phyloP scores from a whole-genome alignment of 1,140 invertebrate species.

The Euura saliciscinereae region DNA sequence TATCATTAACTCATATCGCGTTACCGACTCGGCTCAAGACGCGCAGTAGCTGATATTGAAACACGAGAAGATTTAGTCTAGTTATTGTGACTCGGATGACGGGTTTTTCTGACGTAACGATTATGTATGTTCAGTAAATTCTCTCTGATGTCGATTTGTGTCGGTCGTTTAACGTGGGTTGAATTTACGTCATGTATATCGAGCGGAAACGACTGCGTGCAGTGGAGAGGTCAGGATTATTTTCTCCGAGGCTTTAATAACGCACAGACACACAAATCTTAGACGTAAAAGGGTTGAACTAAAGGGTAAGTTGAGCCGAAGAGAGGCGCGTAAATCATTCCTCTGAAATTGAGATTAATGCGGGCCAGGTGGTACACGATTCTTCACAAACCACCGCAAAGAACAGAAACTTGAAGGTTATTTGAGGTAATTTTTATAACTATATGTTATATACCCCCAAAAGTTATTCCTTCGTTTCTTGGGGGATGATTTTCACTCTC shows the following conservation, averaged over 20 bases:
- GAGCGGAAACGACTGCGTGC: background rate
- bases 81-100: background rate
- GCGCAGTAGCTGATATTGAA: no score
- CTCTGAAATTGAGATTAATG: constrained; percentile 1
- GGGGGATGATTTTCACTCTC: no score
- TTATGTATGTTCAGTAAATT: background rate
- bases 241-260: background rate
- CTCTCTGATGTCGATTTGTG: background rate
- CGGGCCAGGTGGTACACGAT: background rate
- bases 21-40: no score
- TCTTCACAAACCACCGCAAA: background rate
- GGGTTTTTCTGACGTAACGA: background rate
- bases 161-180: background rate
- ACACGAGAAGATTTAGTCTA: background rate
- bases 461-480: no score
- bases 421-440: no score
- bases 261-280: background rate
- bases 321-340: background rate
- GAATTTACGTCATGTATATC: background rate
- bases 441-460: no score
- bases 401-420: background rate
- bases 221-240: constrained; percentile 1
- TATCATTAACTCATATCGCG: no score
- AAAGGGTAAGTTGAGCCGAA: background rate
- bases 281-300: background rate